phyloP scores from a whole-genome alignment of 2,888 invertebrate species.

The Sicus ferrugineus region DNA sequence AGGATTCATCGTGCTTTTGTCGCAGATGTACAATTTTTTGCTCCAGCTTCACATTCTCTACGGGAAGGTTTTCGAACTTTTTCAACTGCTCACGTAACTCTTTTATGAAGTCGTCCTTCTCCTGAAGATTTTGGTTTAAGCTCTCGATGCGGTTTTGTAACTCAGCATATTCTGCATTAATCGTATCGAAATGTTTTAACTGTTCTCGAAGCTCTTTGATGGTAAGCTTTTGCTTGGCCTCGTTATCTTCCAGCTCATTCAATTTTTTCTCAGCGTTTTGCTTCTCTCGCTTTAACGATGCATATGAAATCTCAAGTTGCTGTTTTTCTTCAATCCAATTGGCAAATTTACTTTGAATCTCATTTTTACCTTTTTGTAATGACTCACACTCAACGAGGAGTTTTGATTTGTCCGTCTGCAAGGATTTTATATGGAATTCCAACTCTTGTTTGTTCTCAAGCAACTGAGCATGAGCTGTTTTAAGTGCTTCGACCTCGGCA shows the following conservation, averaged over 20 bases:
- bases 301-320: conserved; percentile 12
- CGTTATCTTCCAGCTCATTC: background rate
- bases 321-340: conserved; percentile 34
- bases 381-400: conserved; percentile 25
- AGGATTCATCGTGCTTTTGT: background rate
- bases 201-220: conserved; percentile 3
- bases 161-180: conserved; percentile 27
- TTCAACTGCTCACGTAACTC: conserved; percentile 4
- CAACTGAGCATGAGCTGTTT: background rate
- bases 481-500: background rate
- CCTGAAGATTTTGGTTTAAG: conserved; percentile 7
- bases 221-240: background rate
- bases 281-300: conserved; percentile 41
- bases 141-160: conserved; percentile 36
- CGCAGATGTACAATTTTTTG: conserved; percentile 24
- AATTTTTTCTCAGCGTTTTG: conserved; percentile 27
- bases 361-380: conserved; percentile 11
- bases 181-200: background rate
- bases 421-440: background rate
- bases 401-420: conserved; percentile 10
- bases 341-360: conserved; percentile 30
- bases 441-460: conserved; percentile 26
- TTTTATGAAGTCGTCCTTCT: background rate
- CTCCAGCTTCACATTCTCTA: conserved; percentile 36
- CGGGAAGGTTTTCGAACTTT: background rate